Evolutionary conservation across 2,888 invertebrate genomes (phyloP).

Genomic region (Alloplasta piceator): DNA sequence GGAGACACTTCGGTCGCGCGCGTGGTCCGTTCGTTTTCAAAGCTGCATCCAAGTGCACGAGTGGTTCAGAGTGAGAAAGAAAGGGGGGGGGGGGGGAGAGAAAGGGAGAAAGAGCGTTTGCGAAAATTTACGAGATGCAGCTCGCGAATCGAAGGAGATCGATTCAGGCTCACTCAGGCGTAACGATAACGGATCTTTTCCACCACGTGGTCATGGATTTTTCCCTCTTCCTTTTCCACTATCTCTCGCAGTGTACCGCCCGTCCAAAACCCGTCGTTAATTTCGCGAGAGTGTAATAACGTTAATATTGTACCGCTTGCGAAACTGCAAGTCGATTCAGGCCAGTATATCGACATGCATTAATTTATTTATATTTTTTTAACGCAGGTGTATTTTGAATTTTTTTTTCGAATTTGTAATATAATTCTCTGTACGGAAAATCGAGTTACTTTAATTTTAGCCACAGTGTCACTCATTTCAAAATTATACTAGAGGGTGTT

Average conservation of each 20-base stretch:
- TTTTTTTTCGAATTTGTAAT: too few relatives aligned
- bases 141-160: constrained; percentile 62
- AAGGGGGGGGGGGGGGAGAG: not conserved
- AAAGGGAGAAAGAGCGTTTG: constrained; percentile 32
- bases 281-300: constrained; percentile 53
- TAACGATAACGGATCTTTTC: constrained; percentile 49
- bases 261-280: constrained; percentile 46
- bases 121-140: constrained; percentile 58
- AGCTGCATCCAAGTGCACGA: not conserved
- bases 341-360: not conserved
- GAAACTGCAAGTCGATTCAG: constrained; percentile 29
- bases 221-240: constrained; percentile 8
- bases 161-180: constrained; percentile 58
- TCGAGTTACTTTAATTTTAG: too few relatives aligned
- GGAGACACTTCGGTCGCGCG: not conserved
- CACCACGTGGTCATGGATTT: constrained; percentile 8
- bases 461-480: too few relatives aligned
- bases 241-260: constrained; percentile 15
- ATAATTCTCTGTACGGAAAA: too few relatives aligned
- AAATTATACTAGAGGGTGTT: too few relatives aligned
- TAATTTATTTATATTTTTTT: not conserved
- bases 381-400: too few relatives aligned
- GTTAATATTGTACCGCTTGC: constrained; percentile 48
- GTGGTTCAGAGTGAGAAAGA: not conserved
- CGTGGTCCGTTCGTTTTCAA: not conserved